Percentiles rank a stretch among this genome's conserved stretches.
Evolutionary conservation across 92 coral and sea anemone genomes (phyloP).

Genomic region (Phenganax subtilis): DNA sequence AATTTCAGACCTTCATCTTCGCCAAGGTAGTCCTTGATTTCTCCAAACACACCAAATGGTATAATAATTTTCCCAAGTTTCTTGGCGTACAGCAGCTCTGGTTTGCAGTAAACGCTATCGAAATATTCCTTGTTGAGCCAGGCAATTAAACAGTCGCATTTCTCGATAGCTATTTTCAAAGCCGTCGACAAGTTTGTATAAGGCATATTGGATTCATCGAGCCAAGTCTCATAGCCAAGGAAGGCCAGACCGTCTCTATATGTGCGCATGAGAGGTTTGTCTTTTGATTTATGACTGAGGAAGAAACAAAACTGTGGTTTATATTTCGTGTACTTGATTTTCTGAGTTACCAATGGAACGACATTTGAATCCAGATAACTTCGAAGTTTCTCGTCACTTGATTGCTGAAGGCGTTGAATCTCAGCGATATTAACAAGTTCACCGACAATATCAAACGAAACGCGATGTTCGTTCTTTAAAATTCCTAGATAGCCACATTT

Average conservation of each 20-base stretch:
- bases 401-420: slow-evolving; percentile 49
- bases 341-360: slow-evolving; percentile 54
- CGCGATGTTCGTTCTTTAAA: slow-evolving; percentile 40
- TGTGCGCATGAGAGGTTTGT: slow-evolving; percentile 65
- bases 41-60: slow-evolving; percentile 55
- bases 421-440: slow-evolving; percentile 47
- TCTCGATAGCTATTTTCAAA: slow-evolving; percentile 48
- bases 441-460: slow-evolving; percentile 64
- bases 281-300: slow-evolving; percentile 64
- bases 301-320: slow-evolving; percentile 62
- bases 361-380: slow-evolving; percentile 54
- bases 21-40: slow-evolving; percentile 37
- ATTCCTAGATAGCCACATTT: slow-evolving; percentile 61
- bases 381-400: slow-evolving; percentile 49
- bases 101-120: slow-evolving; percentile 51
- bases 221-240: slow-evolving; percentile 63
- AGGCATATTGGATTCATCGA: slow-evolving; percentile 56
- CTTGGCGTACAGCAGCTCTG: slow-evolving; percentile 59
- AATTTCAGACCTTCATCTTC: slow-evolving; percentile 49
- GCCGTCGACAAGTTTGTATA: slow-evolving; percentile 35
- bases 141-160: slow-evolving; percentile 58
- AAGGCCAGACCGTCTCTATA: slow-evolving; percentile 60
- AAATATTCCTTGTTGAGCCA: slow-evolving; percentile 68
- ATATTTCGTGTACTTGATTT: slow-evolving; percentile 59
- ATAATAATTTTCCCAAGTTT: slow-evolving; percentile 50